A percentile compares a stretch with the other conserved stretches of the same genome.
phyloP scores from a whole-genome alignment of 2,888 invertebrate genomes.

The Acanthoscelides obtectus region DNA sequence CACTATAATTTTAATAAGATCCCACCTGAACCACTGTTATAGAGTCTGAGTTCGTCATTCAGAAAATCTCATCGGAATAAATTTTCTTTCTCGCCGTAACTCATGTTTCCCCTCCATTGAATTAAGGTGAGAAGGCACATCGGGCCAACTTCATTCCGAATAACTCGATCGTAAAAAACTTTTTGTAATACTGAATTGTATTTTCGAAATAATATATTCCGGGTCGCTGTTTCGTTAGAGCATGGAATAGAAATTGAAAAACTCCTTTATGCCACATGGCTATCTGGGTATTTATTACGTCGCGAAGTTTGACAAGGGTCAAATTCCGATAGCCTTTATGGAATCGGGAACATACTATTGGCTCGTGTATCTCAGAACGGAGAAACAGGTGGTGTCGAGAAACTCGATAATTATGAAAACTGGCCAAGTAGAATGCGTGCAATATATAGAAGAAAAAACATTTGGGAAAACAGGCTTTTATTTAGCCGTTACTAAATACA shows the following conservation, averaged over 20 bases:
- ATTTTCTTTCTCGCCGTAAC: neutral
- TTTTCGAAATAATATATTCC: neutral
- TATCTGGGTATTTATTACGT: neutral
- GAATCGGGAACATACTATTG: neutral
- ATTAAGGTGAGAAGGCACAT: neutral
- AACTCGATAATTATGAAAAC: too few relatives aligned
- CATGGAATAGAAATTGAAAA: neutral
- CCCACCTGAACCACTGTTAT: too few relatives aligned
- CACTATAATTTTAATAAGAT: too few relatives aligned
- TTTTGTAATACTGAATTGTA: neutral
- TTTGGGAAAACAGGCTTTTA: too few relatives aligned
- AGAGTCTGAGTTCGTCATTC: too few relatives aligned
- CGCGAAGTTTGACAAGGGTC: neutral
- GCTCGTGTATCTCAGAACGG: too few relatives aligned
- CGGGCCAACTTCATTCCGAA: neutral
- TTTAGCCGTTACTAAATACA: too few relatives aligned
- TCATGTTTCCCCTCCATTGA: neutral
- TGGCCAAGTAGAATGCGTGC: too few relatives aligned
- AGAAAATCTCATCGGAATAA: neutral
- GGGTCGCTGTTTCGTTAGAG: neutral
- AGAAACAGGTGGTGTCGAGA: too few relatives aligned
- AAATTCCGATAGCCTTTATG: neutral
- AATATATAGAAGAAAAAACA: too few relatives aligned
- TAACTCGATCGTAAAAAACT: neutral
- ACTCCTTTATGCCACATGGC: neutral